Percentiles rank a stretch among this genome's conserved stretches.
phyloP scores from a whole-genome alignment of 2,797 vertebrate species.

The Odontamblyopus lacepedii region DNA sequence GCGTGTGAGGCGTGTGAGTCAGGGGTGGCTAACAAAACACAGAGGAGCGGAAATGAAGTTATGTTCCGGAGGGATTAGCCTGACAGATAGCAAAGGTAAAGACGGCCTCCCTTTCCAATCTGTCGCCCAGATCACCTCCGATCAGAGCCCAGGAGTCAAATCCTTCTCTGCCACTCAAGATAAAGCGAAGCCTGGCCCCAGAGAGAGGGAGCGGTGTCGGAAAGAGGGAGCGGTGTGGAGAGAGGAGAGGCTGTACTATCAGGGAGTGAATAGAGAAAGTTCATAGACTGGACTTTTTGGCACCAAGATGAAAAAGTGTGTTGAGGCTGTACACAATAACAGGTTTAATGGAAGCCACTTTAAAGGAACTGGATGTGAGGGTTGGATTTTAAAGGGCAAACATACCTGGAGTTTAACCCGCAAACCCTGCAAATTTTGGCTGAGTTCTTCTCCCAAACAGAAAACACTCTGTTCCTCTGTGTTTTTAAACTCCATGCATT shows the following conservation, averaged over 20 bases:
- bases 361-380: no score
- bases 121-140: constrained; percentile 57
- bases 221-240: background rate
- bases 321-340: background rate
- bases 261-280: background rate
- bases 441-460: no score
- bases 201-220: background rate
- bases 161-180: constrained; percentile 64
- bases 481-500: no score
- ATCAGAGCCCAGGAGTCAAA: constrained; percentile 63
- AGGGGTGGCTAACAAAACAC: constrained; percentile 65
- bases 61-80: constrained; percentile 64
- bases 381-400: no score
- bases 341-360: no score
- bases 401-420: no score
- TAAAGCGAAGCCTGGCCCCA: constrained; percentile 30
- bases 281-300: background rate
- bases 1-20: constrained; percentile 46
- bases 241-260: background rate
- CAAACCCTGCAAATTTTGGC: no score
- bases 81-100: constrained; percentile 68
- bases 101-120: constrained; percentile 59
- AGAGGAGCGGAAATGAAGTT: constrained; percentile 67
- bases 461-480: no score
- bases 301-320: background rate